Evolutionary conservation across 1,140 invertebrate genomes (phyloP).

Genomic region (Gryllus bimaculatus): DNA sequence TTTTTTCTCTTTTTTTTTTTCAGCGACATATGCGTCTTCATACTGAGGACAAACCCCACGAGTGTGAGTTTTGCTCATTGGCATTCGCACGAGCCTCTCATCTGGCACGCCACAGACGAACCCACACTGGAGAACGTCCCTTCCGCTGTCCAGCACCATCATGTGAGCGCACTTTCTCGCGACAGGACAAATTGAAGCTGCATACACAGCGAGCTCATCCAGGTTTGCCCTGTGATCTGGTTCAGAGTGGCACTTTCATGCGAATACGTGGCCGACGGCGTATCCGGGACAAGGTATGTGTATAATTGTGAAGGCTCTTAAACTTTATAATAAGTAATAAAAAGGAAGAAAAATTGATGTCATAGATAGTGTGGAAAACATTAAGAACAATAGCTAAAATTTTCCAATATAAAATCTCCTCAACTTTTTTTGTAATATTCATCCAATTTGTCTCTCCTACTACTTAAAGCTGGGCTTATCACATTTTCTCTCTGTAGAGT

Average conservation of each 20-base stretch:
- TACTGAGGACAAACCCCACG: slow-evolving; percentile 43
- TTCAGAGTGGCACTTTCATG: neutral
- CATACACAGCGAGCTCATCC: slow-evolving; percentile 22
- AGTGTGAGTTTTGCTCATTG: slow-evolving; percentile 37
- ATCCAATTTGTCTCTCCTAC: too few species aligned
- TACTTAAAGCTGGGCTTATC: too few species aligned
- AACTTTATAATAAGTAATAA: too few species aligned
- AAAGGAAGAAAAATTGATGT: too few species aligned
- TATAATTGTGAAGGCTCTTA: too few species aligned
- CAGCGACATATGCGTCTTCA: slow-evolving; percentile 21
- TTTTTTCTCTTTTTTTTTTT: neutral
- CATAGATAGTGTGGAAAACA: too few species aligned
- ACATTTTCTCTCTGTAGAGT: too few species aligned
- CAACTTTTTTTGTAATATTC: too few species aligned
- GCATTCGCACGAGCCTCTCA: slow-evolving; percentile 41
- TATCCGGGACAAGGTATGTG: neutral
- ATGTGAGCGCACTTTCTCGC: slow-evolving; percentile 23
- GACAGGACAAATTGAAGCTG: slow-evolving; percentile 26
- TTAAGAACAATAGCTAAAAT: too few species aligned
- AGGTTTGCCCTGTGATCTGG: neutral
- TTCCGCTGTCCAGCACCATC: slow-evolving; percentile 28
- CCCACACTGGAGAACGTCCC: slow-evolving; percentile 45
- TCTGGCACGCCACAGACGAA: slow-evolving; percentile 39
- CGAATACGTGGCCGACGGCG: neutral
- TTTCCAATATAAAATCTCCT: too few species aligned